Evolutionary conservation across 2,113 vertebrate species (phyloP).

Genomic region (Pterocles burchelli): DNA sequence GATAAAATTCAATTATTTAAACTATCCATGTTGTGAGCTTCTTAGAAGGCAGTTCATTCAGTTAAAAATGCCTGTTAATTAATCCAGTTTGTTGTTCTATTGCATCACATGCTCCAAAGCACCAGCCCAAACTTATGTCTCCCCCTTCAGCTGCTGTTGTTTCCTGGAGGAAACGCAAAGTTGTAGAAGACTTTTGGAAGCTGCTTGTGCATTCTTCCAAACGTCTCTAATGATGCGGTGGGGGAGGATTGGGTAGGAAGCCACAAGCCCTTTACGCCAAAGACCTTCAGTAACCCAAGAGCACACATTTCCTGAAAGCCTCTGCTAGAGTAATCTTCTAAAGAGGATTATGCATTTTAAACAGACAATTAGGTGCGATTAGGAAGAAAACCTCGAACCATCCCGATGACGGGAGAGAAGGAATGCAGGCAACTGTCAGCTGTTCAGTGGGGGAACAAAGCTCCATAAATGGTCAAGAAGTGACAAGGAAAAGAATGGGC

Average conservation of each 20-base stretch:
- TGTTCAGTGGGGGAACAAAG: neutral
- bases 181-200: neutral
- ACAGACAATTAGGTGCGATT: conserved; percentile 31
- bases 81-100: neutral
- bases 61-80: neutral
- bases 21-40: fast-evolving
- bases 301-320: neutral
- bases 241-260: neutral
- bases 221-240: neutral
- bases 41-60: neutral
- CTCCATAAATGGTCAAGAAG: conserved; percentile 21
- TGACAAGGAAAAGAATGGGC: neutral
- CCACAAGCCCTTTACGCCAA: neutral
- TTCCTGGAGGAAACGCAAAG: neutral
- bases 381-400: neutral
- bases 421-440: conserved; percentile 34
- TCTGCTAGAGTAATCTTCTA: conserved; percentile 5
- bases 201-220: neutral
- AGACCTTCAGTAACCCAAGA: neutral
- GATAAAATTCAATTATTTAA: neutral
- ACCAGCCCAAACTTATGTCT: neutral
- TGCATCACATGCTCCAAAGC: neutral
- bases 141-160: neutral
- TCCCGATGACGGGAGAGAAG: neutral
- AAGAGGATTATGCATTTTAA: conserved; percentile 57